These are phyloP conservation scores for Odocoileus virginianus DNA, from an alignment of 2,113 vertebrate genomes.

Conservation along the genomic window DNA sequence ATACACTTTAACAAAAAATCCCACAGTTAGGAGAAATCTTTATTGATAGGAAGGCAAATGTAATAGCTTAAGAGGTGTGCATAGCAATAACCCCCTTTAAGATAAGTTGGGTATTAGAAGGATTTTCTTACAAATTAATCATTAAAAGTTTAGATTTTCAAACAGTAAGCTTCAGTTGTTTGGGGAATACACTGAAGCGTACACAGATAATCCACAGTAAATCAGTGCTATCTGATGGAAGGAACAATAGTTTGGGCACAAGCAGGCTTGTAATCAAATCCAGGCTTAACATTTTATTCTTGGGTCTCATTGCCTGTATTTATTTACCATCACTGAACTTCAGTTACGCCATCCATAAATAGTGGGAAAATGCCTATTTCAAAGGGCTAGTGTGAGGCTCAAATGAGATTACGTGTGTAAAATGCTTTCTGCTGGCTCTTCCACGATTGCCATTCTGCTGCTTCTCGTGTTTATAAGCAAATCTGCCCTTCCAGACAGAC, in stretches of 20 bases:
- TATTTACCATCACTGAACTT: not conserved
- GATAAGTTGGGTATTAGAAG: not conserved
- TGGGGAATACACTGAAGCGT: not conserved
- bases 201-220: not conserved
- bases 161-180: not conserved
- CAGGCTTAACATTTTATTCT: not conserved
- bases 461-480: not conserved
- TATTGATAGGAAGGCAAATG: accelerated
- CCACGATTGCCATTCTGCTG: not conserved
- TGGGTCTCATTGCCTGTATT: not conserved
- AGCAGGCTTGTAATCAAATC: not conserved
- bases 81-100: not conserved
- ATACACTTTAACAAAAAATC: not conserved
- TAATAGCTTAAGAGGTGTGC: not conserved
- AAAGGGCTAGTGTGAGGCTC: not conserved
- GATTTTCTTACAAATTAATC: not conserved
- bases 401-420: not conserved
- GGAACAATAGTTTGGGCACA: not conserved
- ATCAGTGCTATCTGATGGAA: not conserved
- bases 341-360: not conserved
- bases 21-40: not conserved
- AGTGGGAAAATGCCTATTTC: not conserved
- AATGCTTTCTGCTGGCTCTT: not conserved
- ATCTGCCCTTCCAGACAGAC: not conserved
- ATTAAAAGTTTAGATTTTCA: not conserved